phyloP scores from a whole-genome alignment of 2,113 vertebrate species.

The Eudyptes chrysolophus region DNA sequence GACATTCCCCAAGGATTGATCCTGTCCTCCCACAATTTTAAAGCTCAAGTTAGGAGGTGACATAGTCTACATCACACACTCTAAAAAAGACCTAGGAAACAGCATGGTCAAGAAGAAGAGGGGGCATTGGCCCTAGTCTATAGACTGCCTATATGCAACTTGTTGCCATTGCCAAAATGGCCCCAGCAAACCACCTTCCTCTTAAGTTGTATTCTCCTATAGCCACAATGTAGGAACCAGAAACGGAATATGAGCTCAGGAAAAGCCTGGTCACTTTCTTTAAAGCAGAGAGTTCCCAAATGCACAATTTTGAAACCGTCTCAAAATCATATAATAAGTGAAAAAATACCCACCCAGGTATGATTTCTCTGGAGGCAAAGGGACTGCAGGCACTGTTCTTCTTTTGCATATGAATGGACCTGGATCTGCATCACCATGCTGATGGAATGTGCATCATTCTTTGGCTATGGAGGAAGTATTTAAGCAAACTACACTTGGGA shows the following conservation, averaged over 20 bases:
- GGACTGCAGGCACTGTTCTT: background rate
- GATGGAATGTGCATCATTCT: background rate
- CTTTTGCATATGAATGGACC: background rate
- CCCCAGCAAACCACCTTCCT: background rate
- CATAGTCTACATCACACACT: background rate
- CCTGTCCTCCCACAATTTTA: background rate
- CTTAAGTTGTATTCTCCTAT: background rate
- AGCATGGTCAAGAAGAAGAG: background rate
- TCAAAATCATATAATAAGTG: background rate
- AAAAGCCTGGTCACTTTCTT: background rate
- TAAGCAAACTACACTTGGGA: background rate
- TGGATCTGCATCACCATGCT: background rate
- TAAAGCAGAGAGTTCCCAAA: background rate
- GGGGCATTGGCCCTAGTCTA: background rate
- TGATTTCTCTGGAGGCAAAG: background rate
- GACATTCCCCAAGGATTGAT: background rate
- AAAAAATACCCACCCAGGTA: background rate
- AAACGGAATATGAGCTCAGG: background rate
- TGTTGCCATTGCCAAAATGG: background rate
- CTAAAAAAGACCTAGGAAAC: background rate
- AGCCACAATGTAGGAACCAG: background rate
- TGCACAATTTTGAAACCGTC: background rate
- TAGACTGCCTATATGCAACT: background rate
- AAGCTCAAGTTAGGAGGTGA: background rate
- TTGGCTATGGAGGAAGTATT: background rate